phyloP scores from a whole-genome alignment of 1,140 invertebrate genomes.

The Zaprionus davidi region DNA sequence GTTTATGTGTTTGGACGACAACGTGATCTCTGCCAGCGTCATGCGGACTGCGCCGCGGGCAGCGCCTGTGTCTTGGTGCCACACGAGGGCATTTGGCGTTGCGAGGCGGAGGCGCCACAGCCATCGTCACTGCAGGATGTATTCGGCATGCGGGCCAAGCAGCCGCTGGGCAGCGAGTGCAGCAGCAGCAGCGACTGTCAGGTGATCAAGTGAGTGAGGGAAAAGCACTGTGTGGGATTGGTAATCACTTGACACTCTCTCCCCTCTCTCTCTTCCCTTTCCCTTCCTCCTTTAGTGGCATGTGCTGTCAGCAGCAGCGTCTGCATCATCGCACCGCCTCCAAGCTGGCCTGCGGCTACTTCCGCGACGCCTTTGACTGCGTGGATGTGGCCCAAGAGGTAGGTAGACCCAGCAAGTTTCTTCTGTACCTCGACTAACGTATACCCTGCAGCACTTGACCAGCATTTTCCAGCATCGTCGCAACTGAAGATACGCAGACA shows the following conservation, averaged over 20 bases:
- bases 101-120: slow-evolving; percentile 85
- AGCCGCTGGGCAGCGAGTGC: slow-evolving; percentile 94
- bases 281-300: slow-evolving; percentile 85
- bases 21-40: slow-evolving; percentile 89
- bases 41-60: slow-evolving; percentile 91
- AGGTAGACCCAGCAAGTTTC: background rate
- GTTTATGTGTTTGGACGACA: slow-evolving; percentile 89
- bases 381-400: slow-evolving; percentile 86
- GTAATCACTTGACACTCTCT: background rate
- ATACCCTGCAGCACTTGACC: slow-evolving; percentile 15
- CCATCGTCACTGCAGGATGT: slow-evolving; percentile 42
- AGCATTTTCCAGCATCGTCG: slow-evolving; percentile 48
- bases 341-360: slow-evolving; percentile 94
- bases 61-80: slow-evolving; percentile 88
- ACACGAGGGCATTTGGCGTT: slow-evolving; percentile 89
- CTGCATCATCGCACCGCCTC: slow-evolving; percentile 90
- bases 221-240: background rate
- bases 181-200: slow-evolving; percentile 93
- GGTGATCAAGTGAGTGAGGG: slow-evolving; percentile 86
- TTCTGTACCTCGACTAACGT: too few species aligned
- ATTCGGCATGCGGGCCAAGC: slow-evolving; percentile 77
- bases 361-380: slow-evolving; percentile 94
- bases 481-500: slow-evolving; percentile 26
- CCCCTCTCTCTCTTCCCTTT: background rate
- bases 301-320: slow-evolving; percentile 94